Evolutionary conservation across 2,113 vertebrate species (phyloP).

Genomic region (Helogale parvula): DNA sequence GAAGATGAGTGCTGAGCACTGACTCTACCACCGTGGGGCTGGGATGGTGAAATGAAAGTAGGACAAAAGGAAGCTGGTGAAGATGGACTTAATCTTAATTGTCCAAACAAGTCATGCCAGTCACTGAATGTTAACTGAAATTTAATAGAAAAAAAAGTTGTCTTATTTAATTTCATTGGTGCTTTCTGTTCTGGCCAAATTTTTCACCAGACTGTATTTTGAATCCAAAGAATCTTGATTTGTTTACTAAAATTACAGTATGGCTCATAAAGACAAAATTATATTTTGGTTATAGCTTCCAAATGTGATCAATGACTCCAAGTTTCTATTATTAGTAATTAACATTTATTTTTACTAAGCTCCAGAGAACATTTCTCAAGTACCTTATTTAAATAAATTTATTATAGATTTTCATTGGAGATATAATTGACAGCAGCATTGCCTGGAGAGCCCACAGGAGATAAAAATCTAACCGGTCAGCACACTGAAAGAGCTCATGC

Average conservation of each 20-base stretch:
- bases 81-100: background rate
- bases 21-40: too few species aligned
- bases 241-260: slow-evolving; percentile 83
- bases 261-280: slow-evolving; percentile 71
- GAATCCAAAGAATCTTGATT: slow-evolving; percentile 80
- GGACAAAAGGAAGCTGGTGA: background rate
- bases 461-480: slow-evolving; percentile 83
- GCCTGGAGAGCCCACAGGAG: slow-evolving; percentile 76
- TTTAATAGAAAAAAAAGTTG: background rate
- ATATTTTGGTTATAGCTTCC: slow-evolving; percentile 77
- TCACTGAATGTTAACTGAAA: background rate
- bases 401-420: slow-evolving; percentile 80
- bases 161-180: slow-evolving; percentile 4
- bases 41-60: background rate
- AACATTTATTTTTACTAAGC: slow-evolving; percentile 85
- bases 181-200: slow-evolving; percentile 56
- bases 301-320: slow-evolving; percentile 81
- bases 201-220: slow-evolving; percentile 67
- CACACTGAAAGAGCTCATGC: slow-evolving; percentile 79
- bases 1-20: background rate
- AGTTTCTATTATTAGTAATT: slow-evolving; percentile 83
- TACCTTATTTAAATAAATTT: slow-evolving; percentile 82
- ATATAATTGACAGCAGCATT: slow-evolving; percentile 75
- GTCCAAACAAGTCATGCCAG: background rate
- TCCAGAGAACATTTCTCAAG: slow-evolving; percentile 83